Evolutionary conservation across 2,888 invertebrate genomes (phyloP), one percentile per base, ranked within the genome.

Genomic region (Drosophila cyrtoloma): DNA sequence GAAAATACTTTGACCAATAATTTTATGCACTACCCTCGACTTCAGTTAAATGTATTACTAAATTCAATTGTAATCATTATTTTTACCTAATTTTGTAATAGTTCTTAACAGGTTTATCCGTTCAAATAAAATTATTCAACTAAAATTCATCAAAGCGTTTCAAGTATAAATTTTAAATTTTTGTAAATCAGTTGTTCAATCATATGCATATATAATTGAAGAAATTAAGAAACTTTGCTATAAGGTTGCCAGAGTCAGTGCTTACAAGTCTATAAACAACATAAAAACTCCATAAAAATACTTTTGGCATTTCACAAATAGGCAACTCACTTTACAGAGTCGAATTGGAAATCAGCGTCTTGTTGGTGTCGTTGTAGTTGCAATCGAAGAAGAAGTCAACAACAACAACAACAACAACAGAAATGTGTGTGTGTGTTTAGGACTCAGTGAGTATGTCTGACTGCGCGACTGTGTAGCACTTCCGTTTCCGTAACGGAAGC

Each of bases 401-500:
- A 62, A 30, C 22, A 59, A 59, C 47, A 66, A 44, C 47, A 65
- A 44, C 47, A 62, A 39, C 56, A 28, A 4, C 28, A 39, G 1
- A 12, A 39, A 9, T 64, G 51, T 76, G 67, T 71, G 51, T 65
- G 57, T 59, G 65, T 64, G 39, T 37, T 56, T 56, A 39, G 65
- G 53, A 53, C 51, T 77, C 83, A 85, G 51, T 85, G 87, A 86
- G 84, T 89, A 80, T 80, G 89, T 83, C 89, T 88, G 86, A 86
- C 86, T 89, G 73, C 78, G 89, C 86, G 86, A 89, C 84, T 84
- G 89, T 84, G 84, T 86, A 85, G 84, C 80, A 89, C 90, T 90
- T 89, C 91, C 91, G 90, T 56, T 83, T 75, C 82, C 86, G 75
- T 72, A 82, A 77, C 90, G 89, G 90, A 89, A 91, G 82, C 81